Base-by-base conservation (phyloP, 2,797 vertebrate species). In the Varecia variegata region DNA sequence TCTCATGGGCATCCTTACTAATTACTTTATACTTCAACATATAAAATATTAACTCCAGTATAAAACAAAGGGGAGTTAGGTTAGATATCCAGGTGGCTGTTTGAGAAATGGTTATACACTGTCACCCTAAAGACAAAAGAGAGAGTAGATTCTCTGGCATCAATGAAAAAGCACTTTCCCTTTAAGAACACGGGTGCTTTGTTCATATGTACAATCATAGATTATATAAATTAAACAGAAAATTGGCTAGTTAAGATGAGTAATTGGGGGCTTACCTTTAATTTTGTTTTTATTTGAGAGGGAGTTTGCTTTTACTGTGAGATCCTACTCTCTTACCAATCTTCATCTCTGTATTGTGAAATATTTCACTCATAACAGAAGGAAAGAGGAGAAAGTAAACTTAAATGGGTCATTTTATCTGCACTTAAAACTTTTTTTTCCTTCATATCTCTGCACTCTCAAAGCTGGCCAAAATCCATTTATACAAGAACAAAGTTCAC, bases 241-340 rank as follows among this genome's bases (percentile, higher is more conserved):
- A 60, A 50, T 12, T 73, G 87, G 52, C 79, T 94, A 32, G 23
- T 81, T 83, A 70, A 77, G 50, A 94, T 70, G 52, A 95, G n/a
- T 84, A 96, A 95, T n/a, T 93, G 38, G 35, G 47, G 40, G 52
- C 86, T 89, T 81, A 89, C 52, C 18, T 95, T 91, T 94, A 52
- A 96, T 83, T 97, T 25, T 81, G n/a, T 68, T 95, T 97, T 95
- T 84, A 97, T 94, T 81, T 87, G 68, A 94, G 47, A 88, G 35
- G 70, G 43, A 92, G 71, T 97, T 92, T 88, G 8, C 79, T 96
- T 96, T 97, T 85, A 88, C 80, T 93, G 93, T 96, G 94, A 97
- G 82, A 89, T 86, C 91, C 84, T 21, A 93, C 40, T 79, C 81
- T 76, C 18, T 79, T 83, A 88, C 65, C 11, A 60, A 77, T 90